Evolutionary conservation across 2,797 vertebrate genomes (phyloP).

Genomic region (Loriculus beryllinus): DNA sequence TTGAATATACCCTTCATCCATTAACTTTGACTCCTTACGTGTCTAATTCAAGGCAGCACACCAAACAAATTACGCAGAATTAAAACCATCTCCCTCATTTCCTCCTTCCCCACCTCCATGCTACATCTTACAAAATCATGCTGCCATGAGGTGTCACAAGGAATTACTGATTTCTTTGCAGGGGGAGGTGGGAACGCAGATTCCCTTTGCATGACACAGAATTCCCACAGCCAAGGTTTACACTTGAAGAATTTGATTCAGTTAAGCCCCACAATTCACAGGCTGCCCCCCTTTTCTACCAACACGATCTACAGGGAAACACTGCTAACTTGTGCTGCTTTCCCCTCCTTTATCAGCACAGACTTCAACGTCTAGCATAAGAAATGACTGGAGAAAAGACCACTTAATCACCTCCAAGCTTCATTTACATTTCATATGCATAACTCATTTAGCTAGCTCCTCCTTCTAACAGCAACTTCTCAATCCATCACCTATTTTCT

Average conservation of each 20-base stretch:
- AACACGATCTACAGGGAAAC: not conserved
- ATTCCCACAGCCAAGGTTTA: not conserved
- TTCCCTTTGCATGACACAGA: not conserved
- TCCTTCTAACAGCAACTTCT: not conserved
- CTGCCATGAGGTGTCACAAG: not conserved
- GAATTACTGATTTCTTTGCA: not conserved
- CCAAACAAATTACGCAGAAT: constrained; percentile 58
- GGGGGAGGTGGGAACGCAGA: not conserved
- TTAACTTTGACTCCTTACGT: constrained; percentile 37
- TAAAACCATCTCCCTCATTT: constrained; percentile 59
- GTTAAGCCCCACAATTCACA: not conserved
- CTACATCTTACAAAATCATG: not conserved
- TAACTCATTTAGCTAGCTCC: not conserved
- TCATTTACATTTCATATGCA: constrained; percentile 15
- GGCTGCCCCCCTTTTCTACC: not conserved
- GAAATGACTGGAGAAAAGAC: not conserved
- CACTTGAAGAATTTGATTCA: not conserved
- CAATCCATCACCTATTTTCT: not conserved
- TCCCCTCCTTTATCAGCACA: not conserved
- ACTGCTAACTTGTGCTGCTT: not conserved
- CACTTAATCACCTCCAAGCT: not conserved
- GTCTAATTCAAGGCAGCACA: constrained; percentile 50
- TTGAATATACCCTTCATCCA: constrained; percentile 48
- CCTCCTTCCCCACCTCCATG: constrained; percentile 29
- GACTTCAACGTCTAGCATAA: not conserved